A percentile compares a stretch with the other conserved stretches of the same genome.
Conservation (phyloP, 2,113 vertebrate species). For the Cacatua alba region DNA sequence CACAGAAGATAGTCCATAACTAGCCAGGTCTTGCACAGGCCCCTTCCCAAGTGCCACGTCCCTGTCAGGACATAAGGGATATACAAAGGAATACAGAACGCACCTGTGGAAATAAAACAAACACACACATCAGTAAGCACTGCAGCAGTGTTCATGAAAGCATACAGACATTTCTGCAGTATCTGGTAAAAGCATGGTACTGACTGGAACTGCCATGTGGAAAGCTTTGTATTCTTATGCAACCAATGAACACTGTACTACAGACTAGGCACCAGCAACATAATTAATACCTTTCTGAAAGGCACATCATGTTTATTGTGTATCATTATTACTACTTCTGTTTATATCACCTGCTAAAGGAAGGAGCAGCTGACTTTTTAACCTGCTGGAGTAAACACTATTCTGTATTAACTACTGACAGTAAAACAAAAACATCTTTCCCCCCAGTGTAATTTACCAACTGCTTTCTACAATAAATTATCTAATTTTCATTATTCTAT, state of each 20-base stretch:
- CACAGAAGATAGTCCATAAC: slow-evolving; percentile 86
- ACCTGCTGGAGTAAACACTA: not conserved
- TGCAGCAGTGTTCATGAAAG: not conserved
- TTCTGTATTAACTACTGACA: not conserved
- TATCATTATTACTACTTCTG: not conserved
- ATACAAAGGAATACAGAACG: slow-evolving; percentile 86
- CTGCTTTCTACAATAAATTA: not conserved
- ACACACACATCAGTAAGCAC: not conserved
- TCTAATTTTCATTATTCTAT: not conserved
- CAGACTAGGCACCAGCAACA: not conserved
- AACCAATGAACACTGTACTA: not conserved
- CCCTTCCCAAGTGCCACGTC: slow-evolving; percentile 78
- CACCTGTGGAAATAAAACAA: slow-evolving; percentile 70
- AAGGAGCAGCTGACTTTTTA: not conserved
- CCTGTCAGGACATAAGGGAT: slow-evolving; percentile 82
- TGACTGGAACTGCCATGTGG: not conserved
- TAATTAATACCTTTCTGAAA: not conserved
- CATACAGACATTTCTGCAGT: not conserved
- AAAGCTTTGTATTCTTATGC: not conserved
- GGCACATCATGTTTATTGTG: not conserved
- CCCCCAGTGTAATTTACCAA: not conserved
- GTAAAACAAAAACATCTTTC: not conserved
- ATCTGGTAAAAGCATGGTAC: not conserved
- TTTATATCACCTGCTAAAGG: not conserved
- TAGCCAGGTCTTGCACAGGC: slow-evolving; percentile 85